These are phyloP conservation scores for Noctilio leporinus DNA, from an alignment of 2,113 vertebrate genomes.

Conservation along the genomic window DNA sequence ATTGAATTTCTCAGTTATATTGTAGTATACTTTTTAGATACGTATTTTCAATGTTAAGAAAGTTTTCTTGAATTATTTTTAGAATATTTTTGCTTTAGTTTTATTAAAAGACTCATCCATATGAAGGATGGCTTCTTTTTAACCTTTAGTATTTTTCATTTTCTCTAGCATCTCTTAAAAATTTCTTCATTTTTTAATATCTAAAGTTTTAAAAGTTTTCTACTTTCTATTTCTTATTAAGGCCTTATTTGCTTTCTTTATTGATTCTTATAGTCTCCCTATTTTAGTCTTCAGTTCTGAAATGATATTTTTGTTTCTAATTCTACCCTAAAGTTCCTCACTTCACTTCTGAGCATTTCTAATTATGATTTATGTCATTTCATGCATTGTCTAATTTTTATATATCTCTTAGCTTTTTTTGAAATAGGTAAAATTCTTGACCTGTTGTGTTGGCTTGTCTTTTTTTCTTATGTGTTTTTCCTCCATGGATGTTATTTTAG, in stretches of 20 bases:
- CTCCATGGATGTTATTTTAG: neutral
- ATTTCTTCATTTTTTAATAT: neutral
- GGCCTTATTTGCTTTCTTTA: neutral
- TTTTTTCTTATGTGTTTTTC: neutral
- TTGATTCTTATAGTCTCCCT: neutral
- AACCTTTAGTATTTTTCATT: neutral
- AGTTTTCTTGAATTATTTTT: neutral
- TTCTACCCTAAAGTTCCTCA: neutral
- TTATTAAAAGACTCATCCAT: neutral
- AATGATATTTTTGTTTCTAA: neutral
- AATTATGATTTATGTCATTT: neutral
- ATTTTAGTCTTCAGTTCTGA: neutral
- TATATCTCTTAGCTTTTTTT: neutral
- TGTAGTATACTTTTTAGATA: neutral
- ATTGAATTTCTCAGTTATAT: neutral
- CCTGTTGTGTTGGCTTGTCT: neutral
- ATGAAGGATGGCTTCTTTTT: neutral
- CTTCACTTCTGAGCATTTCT: constrained; percentile 13
- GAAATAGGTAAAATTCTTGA: neutral
- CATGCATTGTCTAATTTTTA: neutral
- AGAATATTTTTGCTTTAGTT: neutral
- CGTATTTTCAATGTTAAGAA: neutral
- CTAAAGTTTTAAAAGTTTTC: neutral
- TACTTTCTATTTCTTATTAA: neutral
- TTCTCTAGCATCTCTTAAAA: neutral